phyloP scores from a whole-genome alignment of 2,113 vertebrate species.

The Azemiops feae region DNA sequence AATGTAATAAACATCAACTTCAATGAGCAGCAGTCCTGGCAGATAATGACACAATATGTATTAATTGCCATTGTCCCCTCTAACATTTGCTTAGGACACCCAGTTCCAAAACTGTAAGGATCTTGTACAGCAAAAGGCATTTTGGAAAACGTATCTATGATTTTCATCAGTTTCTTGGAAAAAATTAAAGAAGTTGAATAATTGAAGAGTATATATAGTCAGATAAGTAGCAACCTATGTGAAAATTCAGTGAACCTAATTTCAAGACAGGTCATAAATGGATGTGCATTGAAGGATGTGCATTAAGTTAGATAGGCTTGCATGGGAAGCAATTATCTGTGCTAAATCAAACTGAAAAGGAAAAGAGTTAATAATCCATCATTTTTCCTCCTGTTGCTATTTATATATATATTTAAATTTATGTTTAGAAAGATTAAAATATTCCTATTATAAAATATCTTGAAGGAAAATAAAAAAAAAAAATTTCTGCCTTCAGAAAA shows the following conservation, averaged over 20 bases:
- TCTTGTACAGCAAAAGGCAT: too few species aligned
- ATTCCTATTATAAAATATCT: constrained; percentile 43
- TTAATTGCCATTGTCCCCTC: too few species aligned
- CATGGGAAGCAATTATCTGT: neutral
- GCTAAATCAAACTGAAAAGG: neutral
- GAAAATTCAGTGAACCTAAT: neutral
- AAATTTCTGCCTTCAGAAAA: constrained; percentile 38
- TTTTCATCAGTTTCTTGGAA: too few species aligned
- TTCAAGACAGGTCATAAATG: neutral
- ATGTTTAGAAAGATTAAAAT: neutral
- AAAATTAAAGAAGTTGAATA: neutral
- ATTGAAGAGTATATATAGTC: neutral
- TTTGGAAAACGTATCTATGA: too few species aligned
- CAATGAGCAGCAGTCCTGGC: too few species aligned
- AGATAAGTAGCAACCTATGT: neutral
- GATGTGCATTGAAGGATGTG: neutral
- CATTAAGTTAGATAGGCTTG: neutral
- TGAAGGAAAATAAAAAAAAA: constrained; percentile 16
- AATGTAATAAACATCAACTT: too few species aligned
- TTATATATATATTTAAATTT: neutral
- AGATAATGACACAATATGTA: too few species aligned
- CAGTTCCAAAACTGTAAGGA: too few species aligned
- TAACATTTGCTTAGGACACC: too few species aligned
- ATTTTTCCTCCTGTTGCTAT: too few species aligned
- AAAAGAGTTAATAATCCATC: neutral